phyloP scores from a whole-genome alignment of 2,797 vertebrate species.

The Crocidura indochinensis region DNA sequence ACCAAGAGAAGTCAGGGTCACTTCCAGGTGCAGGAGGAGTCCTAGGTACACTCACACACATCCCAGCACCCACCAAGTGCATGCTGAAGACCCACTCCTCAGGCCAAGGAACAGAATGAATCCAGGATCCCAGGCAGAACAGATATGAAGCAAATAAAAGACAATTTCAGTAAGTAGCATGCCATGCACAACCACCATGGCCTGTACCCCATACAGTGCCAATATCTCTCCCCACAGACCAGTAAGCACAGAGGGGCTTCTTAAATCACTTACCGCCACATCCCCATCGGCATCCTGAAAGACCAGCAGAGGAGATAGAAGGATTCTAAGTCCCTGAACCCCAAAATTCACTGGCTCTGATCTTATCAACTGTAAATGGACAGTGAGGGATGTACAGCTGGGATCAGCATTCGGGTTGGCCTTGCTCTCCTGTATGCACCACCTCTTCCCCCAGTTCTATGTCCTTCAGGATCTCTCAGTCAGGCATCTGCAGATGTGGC shows the following conservation, averaged over 20 bases:
- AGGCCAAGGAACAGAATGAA: not conserved
- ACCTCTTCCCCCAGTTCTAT: not conserved
- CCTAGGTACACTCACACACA: not conserved
- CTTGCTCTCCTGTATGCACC: conserved; percentile 17
- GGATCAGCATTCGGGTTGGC: conserved; percentile 22
- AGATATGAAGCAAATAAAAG: too few relatives aligned
- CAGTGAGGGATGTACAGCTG: not conserved
- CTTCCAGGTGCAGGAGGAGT: not conserved
- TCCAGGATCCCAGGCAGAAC: not conserved
- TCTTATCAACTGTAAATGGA: conserved; percentile 6
- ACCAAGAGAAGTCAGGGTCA: not conserved
- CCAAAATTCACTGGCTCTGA: conserved; percentile 54
- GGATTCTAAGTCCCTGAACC: conserved; percentile 32
- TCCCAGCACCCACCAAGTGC: not conserved
- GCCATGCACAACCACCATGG: not conserved
- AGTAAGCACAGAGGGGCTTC: not conserved
- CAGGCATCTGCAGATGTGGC: conserved; percentile 70
- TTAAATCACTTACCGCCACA: conserved; percentile 73
- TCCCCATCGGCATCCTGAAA: conserved; percentile 65
- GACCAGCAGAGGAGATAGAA: not conserved
- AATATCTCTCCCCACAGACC: not conserved
- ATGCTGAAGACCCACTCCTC: not conserved
- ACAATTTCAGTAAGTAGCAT: not conserved
- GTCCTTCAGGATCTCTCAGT: conserved; percentile 7
- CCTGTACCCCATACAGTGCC: not conserved